phyloP scores from a whole-genome alignment of 2,797 vertebrate genomes.

The Aselliscus stoliczkanus region DNA sequence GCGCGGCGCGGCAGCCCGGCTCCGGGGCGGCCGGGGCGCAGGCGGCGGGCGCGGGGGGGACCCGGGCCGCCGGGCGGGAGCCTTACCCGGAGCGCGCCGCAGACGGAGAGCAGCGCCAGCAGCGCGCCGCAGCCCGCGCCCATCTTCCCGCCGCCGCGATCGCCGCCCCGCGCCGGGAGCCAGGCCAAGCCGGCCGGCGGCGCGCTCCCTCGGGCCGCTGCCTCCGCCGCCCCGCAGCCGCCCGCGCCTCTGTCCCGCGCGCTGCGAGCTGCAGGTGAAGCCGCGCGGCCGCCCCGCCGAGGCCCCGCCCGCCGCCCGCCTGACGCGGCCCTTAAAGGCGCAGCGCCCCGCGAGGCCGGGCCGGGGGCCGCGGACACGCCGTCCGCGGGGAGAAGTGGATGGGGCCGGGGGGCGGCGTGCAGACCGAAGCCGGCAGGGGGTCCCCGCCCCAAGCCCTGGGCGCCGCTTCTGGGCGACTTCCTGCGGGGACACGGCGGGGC shows the following conservation, averaged over 20 bases:
- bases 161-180: constrained; percentile 48
- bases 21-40: no score
- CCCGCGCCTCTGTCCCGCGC: constrained; percentile 75
- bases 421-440: background rate
- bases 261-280: constrained; percentile 92
- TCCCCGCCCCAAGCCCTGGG: background rate
- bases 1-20: no score
- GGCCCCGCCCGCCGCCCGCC: constrained; percentile 82
- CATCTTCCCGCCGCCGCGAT: background rate
- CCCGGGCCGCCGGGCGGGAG: no score
- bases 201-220: constrained; percentile 39
- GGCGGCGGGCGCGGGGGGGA: no score
- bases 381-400: background rate
- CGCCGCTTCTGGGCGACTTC: background rate
- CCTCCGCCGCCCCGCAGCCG: constrained; percentile 63
- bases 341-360: constrained; percentile 27
- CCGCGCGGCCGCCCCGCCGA: constrained; percentile 83
- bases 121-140: background rate
- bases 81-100: background rate
- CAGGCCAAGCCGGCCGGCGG: constrained; percentile 40
- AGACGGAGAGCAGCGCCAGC: background rate
- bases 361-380: no score
- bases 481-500: background rate
- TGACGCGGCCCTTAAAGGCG: constrained; percentile 87
- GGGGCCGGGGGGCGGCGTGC: background rate